Percentiles rank a stretch among this genome's conserved stretches.
Evolutionary conservation across 2,113 vertebrate species (phyloP).

Genomic region (Pristiophorus japonicus): DNA sequence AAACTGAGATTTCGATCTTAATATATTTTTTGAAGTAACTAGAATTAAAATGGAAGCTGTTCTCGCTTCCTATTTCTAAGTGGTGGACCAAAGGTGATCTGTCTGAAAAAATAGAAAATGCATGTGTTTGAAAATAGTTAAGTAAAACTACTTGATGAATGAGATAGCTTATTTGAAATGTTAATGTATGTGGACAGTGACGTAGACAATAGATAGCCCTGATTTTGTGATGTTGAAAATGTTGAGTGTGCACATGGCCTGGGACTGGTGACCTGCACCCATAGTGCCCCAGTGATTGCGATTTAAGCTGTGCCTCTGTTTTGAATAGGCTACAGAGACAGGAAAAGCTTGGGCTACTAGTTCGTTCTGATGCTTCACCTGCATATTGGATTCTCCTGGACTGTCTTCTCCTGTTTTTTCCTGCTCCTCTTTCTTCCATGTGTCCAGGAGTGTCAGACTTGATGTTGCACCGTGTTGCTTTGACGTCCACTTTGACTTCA

Average conservation of each 20-base stretch:
- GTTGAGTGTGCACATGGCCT: neutral
- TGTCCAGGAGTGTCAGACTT: neutral
- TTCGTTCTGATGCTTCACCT: too few species aligned
- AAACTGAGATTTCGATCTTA: neutral
- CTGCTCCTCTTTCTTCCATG: neutral
- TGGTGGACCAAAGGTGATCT: neutral
- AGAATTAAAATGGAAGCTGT: neutral
- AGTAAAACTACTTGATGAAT: neutral
- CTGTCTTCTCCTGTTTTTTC: too few species aligned
- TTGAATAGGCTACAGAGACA: neutral
- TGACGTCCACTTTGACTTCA: neutral
- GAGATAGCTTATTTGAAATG: neutral
- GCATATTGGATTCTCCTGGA: too few species aligned
- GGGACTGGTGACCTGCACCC: neutral
- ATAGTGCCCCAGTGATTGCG: neutral
- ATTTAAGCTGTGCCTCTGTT: neutral
- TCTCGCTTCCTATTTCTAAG: neutral
- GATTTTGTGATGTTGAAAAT: neutral
- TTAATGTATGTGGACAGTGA: neutral
- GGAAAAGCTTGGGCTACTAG: too few species aligned
- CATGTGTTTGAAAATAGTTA: neutral
- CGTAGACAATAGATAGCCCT: neutral
- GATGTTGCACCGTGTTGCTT: neutral
- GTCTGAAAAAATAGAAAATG: neutral
- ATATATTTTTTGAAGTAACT: neutral